Base-by-base conservation (phyloP, 2,113 vertebrate species). In the Odontophorus gujanensis region DNA sequence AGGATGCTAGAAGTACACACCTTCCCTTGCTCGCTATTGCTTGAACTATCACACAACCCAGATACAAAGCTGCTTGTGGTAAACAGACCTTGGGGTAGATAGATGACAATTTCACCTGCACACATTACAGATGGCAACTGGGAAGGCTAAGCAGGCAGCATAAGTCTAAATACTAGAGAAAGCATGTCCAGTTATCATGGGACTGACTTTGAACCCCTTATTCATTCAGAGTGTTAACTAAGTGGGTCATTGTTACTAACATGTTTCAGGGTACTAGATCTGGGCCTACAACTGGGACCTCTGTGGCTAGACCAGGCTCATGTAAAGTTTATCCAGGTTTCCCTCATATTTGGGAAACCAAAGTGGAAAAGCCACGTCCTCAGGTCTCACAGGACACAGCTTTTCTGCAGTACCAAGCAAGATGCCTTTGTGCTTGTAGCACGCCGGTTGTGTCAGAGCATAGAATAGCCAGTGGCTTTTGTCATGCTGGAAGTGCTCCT, bases 11-110 rank as follows among this genome's bases (percentile, higher is more conserved):
- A 15, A 55, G 77, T 66, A 38, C 42, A 81, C 90, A 59, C 69
- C 91, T 81, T 75, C 53, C 53, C 81, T 58, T 76, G 78, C 55
- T 34, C 62, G 0, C 0, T 24, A 30, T 57, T 7, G 3, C 75
- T 63, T 43, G 13, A 59, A 36, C 72, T 69, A 55, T 38, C 72
- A 51, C 36, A 24, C 22, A 58, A 71, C 57, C 71, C 2, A 0
- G 11, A 12, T 1, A 3, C 0, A 0, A 58, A 42, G 67, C 21
- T 51, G 40, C 42, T 19, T 68, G 76, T 42, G 36, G 30, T 13
- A 68, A 92, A 63, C n/a, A 80, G 16, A 38, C 28, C 75, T 50
- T 32, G 42, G 28, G 42, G 55, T 30, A 86, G 69, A 34, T 0
- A 13, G 25, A 47, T 36, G 48, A 28, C 22, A n/a, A 13, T 30